These are phyloP conservation scores for Agrochola lychnidis DNA, from an alignment of 2,888 invertebrate genomes.

Conservation along the genomic window DNA sequence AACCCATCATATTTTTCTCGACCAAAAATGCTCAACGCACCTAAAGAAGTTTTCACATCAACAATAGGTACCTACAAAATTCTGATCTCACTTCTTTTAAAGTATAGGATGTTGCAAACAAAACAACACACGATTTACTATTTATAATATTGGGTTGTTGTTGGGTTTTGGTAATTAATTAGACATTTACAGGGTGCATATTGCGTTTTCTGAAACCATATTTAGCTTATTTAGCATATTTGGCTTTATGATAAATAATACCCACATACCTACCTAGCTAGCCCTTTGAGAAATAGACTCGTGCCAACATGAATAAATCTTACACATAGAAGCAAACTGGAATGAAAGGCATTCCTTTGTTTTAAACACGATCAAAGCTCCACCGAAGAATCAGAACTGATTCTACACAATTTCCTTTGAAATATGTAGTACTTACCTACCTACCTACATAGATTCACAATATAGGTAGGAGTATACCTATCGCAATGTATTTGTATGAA, in stretches of 20 bases:
- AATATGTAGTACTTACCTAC: slow-evolving; percentile 8
- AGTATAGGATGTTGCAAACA: not conserved
- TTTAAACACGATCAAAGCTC: slow-evolving; percentile 34
- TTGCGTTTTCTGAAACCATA: not conserved
- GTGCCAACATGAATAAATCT: not conserved
- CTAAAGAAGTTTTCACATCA: not conserved
- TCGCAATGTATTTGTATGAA: not conserved
- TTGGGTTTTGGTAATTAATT: not conserved
- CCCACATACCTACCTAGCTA: not conserved
- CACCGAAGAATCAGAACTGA: not conserved
- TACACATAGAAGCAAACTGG: not conserved
- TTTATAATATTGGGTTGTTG: not conserved
- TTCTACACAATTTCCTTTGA: slow-evolving; percentile 33
- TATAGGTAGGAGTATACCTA: not conserved
- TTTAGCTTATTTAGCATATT: too few relatives aligned
- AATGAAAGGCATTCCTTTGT: slow-evolving; percentile 51
- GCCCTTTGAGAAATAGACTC: not conserved
- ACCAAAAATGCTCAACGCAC: not conserved
- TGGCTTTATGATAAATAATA: not conserved
- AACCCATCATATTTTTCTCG: not conserved
- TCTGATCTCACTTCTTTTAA: too few relatives aligned
- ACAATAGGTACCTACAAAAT: too few relatives aligned
- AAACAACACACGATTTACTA: not conserved
- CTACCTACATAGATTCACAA: not conserved
- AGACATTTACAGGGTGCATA: not conserved